Evolutionary conservation across 2,888 invertebrate genomes (phyloP).

Genomic region (Philaethria dido): DNA sequence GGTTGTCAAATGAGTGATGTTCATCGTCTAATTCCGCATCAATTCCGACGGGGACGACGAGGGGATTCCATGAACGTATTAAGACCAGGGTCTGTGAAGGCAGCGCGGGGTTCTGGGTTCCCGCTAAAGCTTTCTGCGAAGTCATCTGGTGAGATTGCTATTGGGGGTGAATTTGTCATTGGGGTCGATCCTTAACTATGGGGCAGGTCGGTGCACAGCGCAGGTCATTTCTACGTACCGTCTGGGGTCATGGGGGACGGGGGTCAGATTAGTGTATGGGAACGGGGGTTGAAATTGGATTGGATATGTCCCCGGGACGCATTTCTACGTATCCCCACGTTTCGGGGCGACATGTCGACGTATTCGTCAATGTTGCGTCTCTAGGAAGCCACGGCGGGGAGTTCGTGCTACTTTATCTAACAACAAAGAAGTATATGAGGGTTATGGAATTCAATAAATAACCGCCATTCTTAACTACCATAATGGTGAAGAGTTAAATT

Average conservation of each 20-base stretch:
- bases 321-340: conserved; percentile 86
- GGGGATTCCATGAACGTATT: conserved; percentile 85
- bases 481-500: too few species aligned
- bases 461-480: too few species aligned
- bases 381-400: conserved; percentile 57
- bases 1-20: conserved; percentile 57
- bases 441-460: too few species aligned
- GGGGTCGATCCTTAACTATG: conserved; percentile 82
- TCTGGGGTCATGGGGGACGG: conserved; percentile 67
- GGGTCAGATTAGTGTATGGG: conserved; percentile 31
- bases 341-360: conserved; percentile 77
- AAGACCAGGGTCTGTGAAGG: conserved; percentile 84
- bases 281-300: conserved; percentile 38
- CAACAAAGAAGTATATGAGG: too few species aligned
- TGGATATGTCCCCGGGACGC: conserved; percentile 67
- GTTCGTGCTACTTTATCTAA: conserved; percentile 59
- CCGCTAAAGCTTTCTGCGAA: not conserved
- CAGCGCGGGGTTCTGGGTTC: conserved; percentile 5
- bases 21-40: conserved; percentile 61
- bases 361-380: conserved; percentile 68
- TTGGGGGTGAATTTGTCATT: conserved; percentile 77
- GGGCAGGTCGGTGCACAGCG: conserved; percentile 84
- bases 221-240: conserved; percentile 87
- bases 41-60: conserved; percentile 85
- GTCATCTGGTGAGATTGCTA: conserved; percentile 60